Evolutionary conservation across 1,140 invertebrate genomes (phyloP), one percentile per base, ranked within the genome.

Genomic region (Hyposmocoma kahamanoa): DNA sequence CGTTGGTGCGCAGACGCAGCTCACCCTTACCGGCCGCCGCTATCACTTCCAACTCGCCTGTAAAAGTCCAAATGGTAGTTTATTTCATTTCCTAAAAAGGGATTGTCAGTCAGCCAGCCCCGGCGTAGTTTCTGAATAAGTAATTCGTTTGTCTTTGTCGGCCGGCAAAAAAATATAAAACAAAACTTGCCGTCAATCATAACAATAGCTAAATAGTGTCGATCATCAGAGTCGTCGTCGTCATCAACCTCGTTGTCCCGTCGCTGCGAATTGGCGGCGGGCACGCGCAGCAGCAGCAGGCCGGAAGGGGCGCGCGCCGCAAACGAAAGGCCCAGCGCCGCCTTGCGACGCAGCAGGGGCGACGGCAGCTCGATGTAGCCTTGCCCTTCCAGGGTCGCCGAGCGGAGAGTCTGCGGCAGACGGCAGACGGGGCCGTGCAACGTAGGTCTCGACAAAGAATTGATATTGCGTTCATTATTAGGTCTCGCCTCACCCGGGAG

Each of bases 341-440:
- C 88, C 56, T 89, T 92, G 63, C 90, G 92, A 24, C 88, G 88
- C 0, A 96, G 69, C 0, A 90, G 87, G 22, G 90, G 90, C 0
- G 91, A 90, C 0, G 88, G 82, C 46, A 95, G 83, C 74, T 96
- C 93, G 15, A 96, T 82, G 71, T 90, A 96, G 0, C 95, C 95
- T 47, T 91, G 87, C 4, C 95, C 95, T 47, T 91, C 89, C 2
- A 81, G 52, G 1, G 75, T 72, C 2, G 72, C 81, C 22, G 81
- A 77, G 1, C 75, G 65, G 9, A 81, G 57, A 0, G 62, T 62
- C 80, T 82, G 58, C 22, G 49, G 11, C 5, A 22, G 8, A n/a
- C n/a, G n/a, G n/a, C n/a, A n/a, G n/a, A n/a, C n/a, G n/a, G n/a
- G n/a, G n/a, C n/a, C n/a, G n/a, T n/a, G n/a, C n/a, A n/a, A n/a